Conservation (phyloP, 2,797 vertebrate genomes). For the Rhinichthys osculus region DNA sequence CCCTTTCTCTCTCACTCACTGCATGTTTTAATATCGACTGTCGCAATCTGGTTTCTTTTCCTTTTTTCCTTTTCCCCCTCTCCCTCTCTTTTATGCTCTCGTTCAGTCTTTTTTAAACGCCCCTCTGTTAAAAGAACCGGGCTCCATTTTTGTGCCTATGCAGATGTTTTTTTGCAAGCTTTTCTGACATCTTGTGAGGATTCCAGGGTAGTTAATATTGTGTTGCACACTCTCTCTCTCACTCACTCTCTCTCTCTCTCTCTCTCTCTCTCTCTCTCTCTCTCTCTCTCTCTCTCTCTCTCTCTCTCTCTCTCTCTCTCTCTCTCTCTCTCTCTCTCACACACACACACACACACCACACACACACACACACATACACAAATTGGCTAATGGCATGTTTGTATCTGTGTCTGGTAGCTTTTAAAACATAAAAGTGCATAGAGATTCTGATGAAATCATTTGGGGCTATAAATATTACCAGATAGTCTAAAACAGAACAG, state of each 20-base stretch:
- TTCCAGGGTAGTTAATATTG: slow-evolving; percentile 31
- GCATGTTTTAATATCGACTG: slow-evolving; percentile 94
- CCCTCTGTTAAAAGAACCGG: slow-evolving; percentile 72
- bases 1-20: slow-evolving; percentile 72
- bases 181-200: slow-evolving; percentile 54
- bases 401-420: slow-evolving; percentile 21
- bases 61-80: slow-evolving; percentile 65
- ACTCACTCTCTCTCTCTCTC: no score
- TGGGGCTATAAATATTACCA: slow-evolving; percentile 33
- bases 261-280: no score
- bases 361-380: not conserved
- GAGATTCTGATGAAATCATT: slow-evolving; percentile 11
- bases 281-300: no score
- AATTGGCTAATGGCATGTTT: slow-evolving; percentile 43
- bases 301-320: no score
- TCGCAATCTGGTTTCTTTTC: slow-evolving; percentile 81
- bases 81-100: slow-evolving; percentile 55
- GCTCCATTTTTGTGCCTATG: slow-evolving; percentile 64
- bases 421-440: slow-evolving; percentile 15
- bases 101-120: slow-evolving; percentile 54
- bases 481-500: slow-evolving; percentile 13
- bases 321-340: not conserved
- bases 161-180: slow-evolving; percentile 45
- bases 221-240: not conserved
- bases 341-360: not conserved